Evolutionary conservation across 2,888 invertebrate genomes (phyloP).

Genomic region (Panopea generosa): DNA sequence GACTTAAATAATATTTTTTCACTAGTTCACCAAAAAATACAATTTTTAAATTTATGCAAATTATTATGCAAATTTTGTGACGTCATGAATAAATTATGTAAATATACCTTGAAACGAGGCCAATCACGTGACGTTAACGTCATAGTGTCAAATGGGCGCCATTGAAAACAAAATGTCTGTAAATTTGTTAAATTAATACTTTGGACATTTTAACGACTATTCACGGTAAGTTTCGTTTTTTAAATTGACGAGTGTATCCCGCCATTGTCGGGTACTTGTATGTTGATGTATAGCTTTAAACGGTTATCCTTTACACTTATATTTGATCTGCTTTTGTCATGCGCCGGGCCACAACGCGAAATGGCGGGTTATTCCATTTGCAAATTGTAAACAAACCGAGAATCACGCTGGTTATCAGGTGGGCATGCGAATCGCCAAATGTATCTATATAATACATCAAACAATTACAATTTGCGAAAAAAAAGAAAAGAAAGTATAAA

Average conservation of each 20-base stretch:
- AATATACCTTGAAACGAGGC: slow-evolving; percentile 71
- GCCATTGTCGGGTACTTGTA: no score
- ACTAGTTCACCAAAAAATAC: no score
- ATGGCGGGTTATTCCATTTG: slow-evolving; percentile 61
- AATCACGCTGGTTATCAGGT: no score
- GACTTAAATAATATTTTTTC: no score
- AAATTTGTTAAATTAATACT: neutral
- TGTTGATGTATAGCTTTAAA: no score
- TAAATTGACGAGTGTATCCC: no score
- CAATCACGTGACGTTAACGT: slow-evolving; percentile 76
- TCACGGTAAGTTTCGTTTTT: no score
- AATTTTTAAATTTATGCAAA: slow-evolving; percentile 56
- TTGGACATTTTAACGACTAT: no score
- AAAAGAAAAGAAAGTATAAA: neutral
- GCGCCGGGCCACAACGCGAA: slow-evolving; percentile 32
- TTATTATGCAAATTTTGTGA: slow-evolving; percentile 55
- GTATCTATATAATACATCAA: no score
- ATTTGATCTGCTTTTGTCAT: slow-evolving; percentile 30
- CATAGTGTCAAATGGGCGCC: slow-evolving; percentile 55
- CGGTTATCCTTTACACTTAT: no score
- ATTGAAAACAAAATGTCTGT: slow-evolving; percentile 27
- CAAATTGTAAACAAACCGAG: slow-evolving; percentile 47
- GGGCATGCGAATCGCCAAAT: no score
- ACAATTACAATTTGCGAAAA: neutral
- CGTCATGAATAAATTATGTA: slow-evolving; percentile 79